phyloP scores from a whole-genome alignment of 2,797 vertebrate species.

The Coendou prehensilis region DNA sequence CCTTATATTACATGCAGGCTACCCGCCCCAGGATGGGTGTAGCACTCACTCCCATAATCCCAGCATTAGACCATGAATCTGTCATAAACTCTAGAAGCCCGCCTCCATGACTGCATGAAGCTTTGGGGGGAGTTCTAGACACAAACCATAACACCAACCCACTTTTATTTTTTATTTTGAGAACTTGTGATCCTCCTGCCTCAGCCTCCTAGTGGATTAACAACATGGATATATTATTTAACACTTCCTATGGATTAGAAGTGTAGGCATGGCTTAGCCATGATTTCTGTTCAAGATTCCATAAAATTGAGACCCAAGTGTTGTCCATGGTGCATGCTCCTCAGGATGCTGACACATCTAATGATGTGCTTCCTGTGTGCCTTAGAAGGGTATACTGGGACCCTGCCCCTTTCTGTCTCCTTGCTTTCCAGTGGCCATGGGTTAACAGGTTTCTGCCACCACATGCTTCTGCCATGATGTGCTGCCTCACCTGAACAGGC shows the following conservation, averaged over 20 bases:
- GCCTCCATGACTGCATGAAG: no score
- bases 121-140: no score
- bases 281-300: neutral
- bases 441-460: neutral
- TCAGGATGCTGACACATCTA: neutral
- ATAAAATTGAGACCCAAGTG: neutral
- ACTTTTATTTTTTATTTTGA: neutral
- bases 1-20: no score
- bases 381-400: neutral
- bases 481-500: neutral
- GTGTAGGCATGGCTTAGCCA: neutral
- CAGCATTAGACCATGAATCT: no score
- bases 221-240: neutral
- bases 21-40: no score
- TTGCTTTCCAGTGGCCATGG: neutral
- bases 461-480: neutral
- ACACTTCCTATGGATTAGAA: neutral
- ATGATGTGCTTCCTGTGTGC: neutral
- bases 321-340: neutral
- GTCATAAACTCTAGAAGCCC: no score
- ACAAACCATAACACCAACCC: neutral
- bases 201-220: neutral
- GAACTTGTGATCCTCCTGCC: neutral
- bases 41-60: no score
- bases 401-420: neutral